Percentiles rank a stretch among this genome's conserved stretches.
Conservation (phyloP, 30 jellyfish, hydroid and myxozoan species). For the Catostylus mosaicus region DNA sequence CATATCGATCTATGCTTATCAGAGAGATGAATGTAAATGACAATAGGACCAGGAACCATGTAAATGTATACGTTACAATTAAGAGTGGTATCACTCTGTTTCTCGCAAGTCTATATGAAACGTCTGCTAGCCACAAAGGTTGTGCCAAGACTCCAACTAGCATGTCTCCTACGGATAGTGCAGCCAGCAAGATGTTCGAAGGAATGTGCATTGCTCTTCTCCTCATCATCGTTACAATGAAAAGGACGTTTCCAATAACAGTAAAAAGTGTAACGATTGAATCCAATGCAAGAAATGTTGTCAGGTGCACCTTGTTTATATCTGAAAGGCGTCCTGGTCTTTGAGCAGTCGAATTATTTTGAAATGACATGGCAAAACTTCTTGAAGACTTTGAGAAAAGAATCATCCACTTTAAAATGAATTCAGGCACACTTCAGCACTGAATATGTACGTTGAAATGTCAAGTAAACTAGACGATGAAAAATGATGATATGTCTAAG, state of each 20-base stretch:
- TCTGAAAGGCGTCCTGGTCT: too few relatives aligned
- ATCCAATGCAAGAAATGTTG: background rate
- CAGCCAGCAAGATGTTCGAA: constrained; percentile 27
- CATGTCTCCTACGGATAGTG: constrained; percentile 22
- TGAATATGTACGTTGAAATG: too few relatives aligned
- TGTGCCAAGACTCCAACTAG: constrained; percentile 9
- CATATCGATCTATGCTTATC: constrained; percentile 2
- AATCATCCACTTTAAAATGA: too few relatives aligned
- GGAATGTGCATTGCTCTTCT: constrained; percentile 28
- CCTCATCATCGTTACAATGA: background rate
- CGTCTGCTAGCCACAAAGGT: constrained; percentile 5
- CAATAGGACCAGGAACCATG: background rate
- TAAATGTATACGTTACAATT: background rate
- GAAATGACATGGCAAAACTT: too few relatives aligned
- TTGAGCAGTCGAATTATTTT: too few relatives aligned
- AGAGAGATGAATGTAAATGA: background rate
- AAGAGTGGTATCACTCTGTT: background rate
- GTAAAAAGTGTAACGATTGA: constrained; percentile 3
- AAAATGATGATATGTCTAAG: too few relatives aligned
- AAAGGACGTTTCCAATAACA: constrained; percentile 17
- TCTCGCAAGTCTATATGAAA: background rate
- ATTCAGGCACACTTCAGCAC: too few relatives aligned
- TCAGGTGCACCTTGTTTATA: background rate
- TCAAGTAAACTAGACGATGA: too few relatives aligned
- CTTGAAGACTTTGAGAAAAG: too few relatives aligned